Conservation (phyloP, 2,888 invertebrate species). For the Scaptomyza tumidula region DNA sequence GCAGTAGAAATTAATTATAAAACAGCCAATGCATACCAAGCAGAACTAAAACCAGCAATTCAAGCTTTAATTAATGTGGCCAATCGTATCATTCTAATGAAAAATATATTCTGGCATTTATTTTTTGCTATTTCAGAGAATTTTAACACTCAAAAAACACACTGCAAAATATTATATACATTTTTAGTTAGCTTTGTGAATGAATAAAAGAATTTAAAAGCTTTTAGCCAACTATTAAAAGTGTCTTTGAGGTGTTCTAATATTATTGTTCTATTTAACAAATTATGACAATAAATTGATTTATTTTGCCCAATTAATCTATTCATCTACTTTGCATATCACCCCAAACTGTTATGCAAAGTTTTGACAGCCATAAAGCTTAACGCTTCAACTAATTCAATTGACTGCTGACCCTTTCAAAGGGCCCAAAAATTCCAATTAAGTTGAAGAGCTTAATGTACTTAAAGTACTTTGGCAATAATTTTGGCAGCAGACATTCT, state of each 20-base stretch:
- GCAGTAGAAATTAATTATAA: conserved; percentile 7
- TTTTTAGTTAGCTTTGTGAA: no score
- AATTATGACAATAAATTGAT: not conserved
- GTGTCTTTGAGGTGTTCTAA: not conserved
- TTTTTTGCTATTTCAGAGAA: not conserved
- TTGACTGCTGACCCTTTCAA: conserved; percentile 32
- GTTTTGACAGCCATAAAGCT: conserved; percentile 28
- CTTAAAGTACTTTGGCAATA: conserved; percentile 44
- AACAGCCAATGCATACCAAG: not conserved
- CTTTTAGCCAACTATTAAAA: not conserved
- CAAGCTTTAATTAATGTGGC: conserved; percentile 4
- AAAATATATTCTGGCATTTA: not conserved
- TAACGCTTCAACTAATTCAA: conserved; percentile 46
- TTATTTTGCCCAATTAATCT: not conserved
- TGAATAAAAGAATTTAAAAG: not conserved
- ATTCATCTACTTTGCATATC: conserved; percentile 9
- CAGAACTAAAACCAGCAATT: not conserved
- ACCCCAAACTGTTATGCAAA: conserved; percentile 16
- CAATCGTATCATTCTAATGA: not conserved
- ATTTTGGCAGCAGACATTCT: conserved; percentile 22
- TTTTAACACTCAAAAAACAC: not conserved
- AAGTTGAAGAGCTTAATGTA: conserved; percentile 49
- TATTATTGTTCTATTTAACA: not conserved
- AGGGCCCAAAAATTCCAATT: conserved; percentile 34
- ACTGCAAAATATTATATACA: no score